Percentiles rank a stretch among this genome's conserved stretches.
Evolutionary conservation across 2,888 invertebrate species (phyloP).

Genomic region (Gordius sp.): DNA sequence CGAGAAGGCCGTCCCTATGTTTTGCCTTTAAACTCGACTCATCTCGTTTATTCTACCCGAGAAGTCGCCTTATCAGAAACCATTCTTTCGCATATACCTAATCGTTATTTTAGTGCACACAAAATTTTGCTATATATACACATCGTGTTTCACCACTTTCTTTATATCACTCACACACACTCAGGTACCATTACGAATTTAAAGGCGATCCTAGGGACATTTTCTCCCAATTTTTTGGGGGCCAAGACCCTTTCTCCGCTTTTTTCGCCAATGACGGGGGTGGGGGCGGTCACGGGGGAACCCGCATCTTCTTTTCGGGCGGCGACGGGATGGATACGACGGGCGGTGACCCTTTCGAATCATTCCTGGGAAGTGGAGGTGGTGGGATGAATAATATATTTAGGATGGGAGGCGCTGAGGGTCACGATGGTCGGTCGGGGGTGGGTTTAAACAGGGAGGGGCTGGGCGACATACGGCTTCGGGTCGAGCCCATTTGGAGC

Average conservation of each 20-base stretch:
- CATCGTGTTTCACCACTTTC: too few relatives aligned
- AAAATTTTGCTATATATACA: too few relatives aligned
- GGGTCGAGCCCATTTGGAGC: conserved; percentile 26
- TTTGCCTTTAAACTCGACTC: too few relatives aligned
- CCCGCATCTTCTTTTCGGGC: conserved; percentile 22
- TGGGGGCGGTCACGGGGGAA: conserved; percentile 30
- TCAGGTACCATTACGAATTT: conserved; percentile 23
- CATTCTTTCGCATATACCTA: too few relatives aligned
- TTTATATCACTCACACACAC: too few relatives aligned
- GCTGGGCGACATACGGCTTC: conserved; percentile 20
- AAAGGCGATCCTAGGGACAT: conserved; percentile 84
- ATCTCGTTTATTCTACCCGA: too few relatives aligned
- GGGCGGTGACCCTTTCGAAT: conserved; percentile 22
- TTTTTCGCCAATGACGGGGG: conserved; percentile 48
- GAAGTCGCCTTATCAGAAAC: too few relatives aligned
- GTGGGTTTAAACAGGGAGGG: conserved; percentile 33
- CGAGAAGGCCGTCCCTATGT: too few relatives aligned
- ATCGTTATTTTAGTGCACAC: too few relatives aligned
- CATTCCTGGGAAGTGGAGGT: conserved; percentile 30
- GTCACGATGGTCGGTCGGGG: conserved; percentile 39
- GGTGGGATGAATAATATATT: conserved; percentile 25
- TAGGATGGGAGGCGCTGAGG: conserved; percentile 35
- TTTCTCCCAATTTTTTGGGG: conserved; percentile 87
- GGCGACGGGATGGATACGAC: conserved; percentile 38
- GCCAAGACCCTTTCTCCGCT: conserved; percentile 66